Evolutionary conservation across 2,888 invertebrate genomes (phyloP), one percentile per base, ranked within the genome.

Genomic region (Galerucella nymphaeae): DNA sequence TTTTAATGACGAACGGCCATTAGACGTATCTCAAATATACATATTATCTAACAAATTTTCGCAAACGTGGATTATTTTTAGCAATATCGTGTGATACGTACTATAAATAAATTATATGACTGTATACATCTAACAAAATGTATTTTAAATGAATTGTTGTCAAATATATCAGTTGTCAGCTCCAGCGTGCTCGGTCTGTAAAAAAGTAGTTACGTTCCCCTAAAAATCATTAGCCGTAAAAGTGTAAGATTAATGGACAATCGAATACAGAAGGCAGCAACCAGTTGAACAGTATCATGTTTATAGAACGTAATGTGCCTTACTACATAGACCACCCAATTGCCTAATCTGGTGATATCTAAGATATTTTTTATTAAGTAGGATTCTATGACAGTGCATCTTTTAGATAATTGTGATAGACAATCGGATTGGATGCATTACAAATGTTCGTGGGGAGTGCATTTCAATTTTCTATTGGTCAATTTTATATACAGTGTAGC

Each of bases 311-410:
- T 58, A 30, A 58, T 23, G 14, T 58, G 13, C 30, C 30, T 8
- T 58, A 23, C 58, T 30, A 58, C 58, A 58, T 53, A 41, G 62
- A 61, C 68, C 62, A 68, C 62, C 62, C 68, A 68, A 62, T 68
- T 68, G 62, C 16, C 23, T 62, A 59, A 68, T 68, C 61, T 61
- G 45, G 61, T 61, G 67, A 68, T 68, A 61, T 68, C 42, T 55
- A 48, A 59, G 66, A 57, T 66, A 68, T 38, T 57, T 50, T 68
- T 68, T 61, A 62, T 59, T 50, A 38, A 68, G 16, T n/a, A 67
- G 48, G 50, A 68, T 61, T 68, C 53, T 20, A 62, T 68, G 68
- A 68, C 68, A 23, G 23, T 30, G 62, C 68, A 68, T 61, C 18
- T 59, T 68, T 68, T 55, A 53, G 16, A 48, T 48, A 64, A 16